phyloP scores from a whole-genome alignment of 2,113 vertebrate genomes.

The Rattus rattus region DNA sequence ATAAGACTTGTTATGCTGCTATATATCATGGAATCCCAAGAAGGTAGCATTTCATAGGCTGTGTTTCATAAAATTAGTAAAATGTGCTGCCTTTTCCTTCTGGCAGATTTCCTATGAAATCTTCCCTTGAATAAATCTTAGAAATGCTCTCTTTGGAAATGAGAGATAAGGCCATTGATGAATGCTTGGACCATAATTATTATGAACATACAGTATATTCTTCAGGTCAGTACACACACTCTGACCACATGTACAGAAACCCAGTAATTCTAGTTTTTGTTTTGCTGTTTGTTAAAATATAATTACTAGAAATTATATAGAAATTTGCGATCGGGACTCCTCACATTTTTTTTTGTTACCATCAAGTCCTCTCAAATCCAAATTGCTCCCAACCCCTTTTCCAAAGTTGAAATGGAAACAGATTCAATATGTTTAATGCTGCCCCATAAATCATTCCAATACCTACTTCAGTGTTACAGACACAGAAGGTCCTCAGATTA shows the following conservation, averaged over 20 bases:
- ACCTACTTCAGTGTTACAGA: neutral
- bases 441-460: conserved; percentile 59
- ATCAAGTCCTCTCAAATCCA: conserved; percentile 31
- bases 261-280: neutral
- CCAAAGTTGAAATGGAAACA: conserved; percentile 59
- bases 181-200: conserved; percentile 5
- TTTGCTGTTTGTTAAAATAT: conserved; percentile 35
- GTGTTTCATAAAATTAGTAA: neutral
- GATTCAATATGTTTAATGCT: conserved; percentile 11
- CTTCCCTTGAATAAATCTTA: conserved; percentile 21
- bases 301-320: neutral
- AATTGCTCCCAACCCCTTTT: neutral
- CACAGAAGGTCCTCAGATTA: neutral
- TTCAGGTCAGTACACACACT: neutral
- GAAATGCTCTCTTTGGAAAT: conserved; percentile 41
- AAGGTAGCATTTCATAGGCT: neutral
- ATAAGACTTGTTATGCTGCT: neutral
- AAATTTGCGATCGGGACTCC: neutral
- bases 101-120: neutral
- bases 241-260: neutral
- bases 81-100: neutral
- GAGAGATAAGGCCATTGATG: neutral
- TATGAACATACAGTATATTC: neutral
- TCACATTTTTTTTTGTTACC: neutral
- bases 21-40: neutral